Conservation (phyloP, 2,888 invertebrate genomes). For the Theodoxus fluviatilis region DNA sequence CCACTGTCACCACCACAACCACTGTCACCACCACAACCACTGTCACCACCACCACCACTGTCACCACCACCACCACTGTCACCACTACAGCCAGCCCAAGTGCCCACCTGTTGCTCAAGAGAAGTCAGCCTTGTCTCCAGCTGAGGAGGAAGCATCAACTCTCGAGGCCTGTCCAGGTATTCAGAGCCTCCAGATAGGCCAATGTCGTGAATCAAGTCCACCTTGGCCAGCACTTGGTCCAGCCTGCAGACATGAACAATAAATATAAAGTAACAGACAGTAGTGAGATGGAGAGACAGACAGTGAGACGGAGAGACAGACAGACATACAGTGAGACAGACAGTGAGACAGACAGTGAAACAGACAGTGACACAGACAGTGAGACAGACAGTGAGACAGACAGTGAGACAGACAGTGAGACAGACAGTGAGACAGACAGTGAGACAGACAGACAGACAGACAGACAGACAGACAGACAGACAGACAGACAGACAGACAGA, state of each 20-base stretch:
- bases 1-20: no score
- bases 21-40: no score
- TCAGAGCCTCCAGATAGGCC: no score
- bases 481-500: not conserved
- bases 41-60: no score
- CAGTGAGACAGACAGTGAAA: not conserved
- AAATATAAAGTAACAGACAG: not conserved
- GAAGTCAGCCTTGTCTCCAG: slow-evolving; percentile 45
- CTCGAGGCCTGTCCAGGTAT: not conserved
- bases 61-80: no score
- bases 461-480: not conserved
- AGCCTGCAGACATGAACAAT: slow-evolving; percentile 35
- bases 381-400: slow-evolving; percentile 17
- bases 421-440: not conserved
- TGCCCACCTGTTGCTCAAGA: slow-evolving; percentile 51
- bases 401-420: not conserved
- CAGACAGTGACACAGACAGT: slow-evolving; percentile 3
- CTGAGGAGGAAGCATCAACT: slow-evolving; percentile 36
- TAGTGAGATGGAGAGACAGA: not conserved
- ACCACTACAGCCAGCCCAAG: no score
- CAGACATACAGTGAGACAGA: not conserved
- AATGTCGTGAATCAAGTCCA: no score
- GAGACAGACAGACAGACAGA: not conserved
- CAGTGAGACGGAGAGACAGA: not conserved
- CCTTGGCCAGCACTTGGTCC: slow-evolving; percentile 35